Base-by-base conservation (phyloP, 2,888 invertebrate species). In the Archips xylosteana region DNA sequence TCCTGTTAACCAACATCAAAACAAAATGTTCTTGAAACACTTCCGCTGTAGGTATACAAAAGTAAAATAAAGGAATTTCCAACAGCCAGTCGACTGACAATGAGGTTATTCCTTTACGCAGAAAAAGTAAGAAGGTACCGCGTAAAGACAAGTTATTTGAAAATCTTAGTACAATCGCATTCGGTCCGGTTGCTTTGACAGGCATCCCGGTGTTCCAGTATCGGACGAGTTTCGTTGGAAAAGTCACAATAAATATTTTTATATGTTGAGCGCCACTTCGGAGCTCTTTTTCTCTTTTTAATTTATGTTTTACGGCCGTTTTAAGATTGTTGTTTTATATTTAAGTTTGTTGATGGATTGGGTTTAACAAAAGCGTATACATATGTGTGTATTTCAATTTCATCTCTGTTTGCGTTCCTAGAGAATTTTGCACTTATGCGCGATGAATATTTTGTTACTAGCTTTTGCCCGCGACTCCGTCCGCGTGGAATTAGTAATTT, bases 161-260 rank as follows among this genome's bases (percentile, higher is more conserved):
- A 60, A 51, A 69, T 70, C 60, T 54, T 15, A 45, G 61, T 60
- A 8, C 45, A 32, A 54, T 74, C 64, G 36, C 45, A 70, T 65
- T 74, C 45, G 74, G 74, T 13, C 54, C 65, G 60, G 54, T 70
- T 65, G 65, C 64, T 12, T 9, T 51, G 64, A 78, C 87, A 86
- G 85, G 85, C 84, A 85, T 83, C 78, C 77, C 75, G 78, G 78
- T 78, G 81, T 80, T 79, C 79, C 80, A 75, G 73, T 79, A 79
- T 82, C 82, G 79, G 80, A 84, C 82, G 83, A 83, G 79, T 77
- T 76, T 77, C 76, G 77, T n/a, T n/a, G n/a, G n/a, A 77, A 77
- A 80, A 83, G 65, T 87, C 85, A 85, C 84, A 82, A 84, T 85
- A 87, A 88, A 87, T 86, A 85, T 87, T 88, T 85, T 85, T 83